Evolutionary conservation across 1,140 invertebrate species (phyloP).

Genomic region (Anadara kagoshimensis): DNA sequence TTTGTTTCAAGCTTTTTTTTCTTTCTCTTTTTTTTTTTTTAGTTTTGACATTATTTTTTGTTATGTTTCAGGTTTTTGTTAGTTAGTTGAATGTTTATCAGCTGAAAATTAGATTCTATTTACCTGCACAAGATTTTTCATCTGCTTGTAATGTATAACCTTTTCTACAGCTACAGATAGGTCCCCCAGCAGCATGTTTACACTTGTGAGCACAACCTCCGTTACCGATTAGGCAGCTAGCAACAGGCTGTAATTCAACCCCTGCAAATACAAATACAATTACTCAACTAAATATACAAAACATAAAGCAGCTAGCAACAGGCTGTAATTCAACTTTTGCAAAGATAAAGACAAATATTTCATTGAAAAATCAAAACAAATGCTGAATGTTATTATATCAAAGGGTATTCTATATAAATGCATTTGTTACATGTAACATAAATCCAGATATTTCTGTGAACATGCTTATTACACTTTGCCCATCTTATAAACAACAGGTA

Average conservation of each 20-base stretch:
- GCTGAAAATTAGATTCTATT: background rate
- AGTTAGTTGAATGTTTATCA: background rate
- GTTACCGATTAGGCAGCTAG: slow-evolving; percentile 68
- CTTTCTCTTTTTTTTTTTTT: background rate
- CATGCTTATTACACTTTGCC: too few species aligned
- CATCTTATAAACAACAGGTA: too few species aligned
- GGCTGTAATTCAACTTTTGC: slow-evolving; percentile 69
- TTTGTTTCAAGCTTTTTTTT: background rate
- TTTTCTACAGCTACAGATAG: slow-evolving; percentile 74
- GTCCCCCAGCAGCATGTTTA: slow-evolving; percentile 71
- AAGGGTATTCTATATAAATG: too few species aligned
- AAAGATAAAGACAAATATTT: too few species aligned
- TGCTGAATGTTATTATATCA: too few species aligned
- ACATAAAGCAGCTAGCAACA: slow-evolving; percentile 70
- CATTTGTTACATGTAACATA: too few species aligned
- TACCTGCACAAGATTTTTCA: slow-evolving; percentile 73
- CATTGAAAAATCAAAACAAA: too few species aligned
- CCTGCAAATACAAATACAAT: too few species aligned
- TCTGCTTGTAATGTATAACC: slow-evolving; percentile 75
- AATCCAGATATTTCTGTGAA: too few species aligned
- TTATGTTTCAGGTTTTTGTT: background rate
- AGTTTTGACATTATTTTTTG: background rate
- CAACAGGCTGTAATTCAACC: slow-evolving; percentile 70
- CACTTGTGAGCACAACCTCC: slow-evolving; percentile 75
- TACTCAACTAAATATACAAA: too few species aligned